Evolutionary conservation across 1,140 invertebrate species (phyloP), one percentile per base, ranked within the genome.

Genomic region (Ooceraea biroi): DNA sequence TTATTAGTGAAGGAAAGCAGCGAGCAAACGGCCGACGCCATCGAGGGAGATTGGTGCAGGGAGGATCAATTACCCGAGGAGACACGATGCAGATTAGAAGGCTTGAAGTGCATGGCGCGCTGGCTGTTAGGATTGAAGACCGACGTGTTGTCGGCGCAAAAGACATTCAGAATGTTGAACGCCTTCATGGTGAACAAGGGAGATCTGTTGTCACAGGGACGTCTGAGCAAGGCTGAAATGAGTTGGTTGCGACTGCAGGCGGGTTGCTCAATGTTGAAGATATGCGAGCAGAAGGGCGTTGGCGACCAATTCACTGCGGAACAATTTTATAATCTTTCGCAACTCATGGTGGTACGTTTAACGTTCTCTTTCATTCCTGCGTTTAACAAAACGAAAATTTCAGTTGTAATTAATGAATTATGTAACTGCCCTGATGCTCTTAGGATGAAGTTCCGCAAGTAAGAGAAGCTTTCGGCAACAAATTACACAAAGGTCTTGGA

Each of bases 201-300:
- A 8, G 98, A 98, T 94, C 95, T 98, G 44, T 90, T 96, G 17
- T 96, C 98, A 95, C 96, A 98, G 95, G 96, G 96, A 80, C 95
- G 96, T 84, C 89, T 97, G 27, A 96, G 95, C 90, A 95, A 95
- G 92, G 97, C 98, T 25, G 99, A 99, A 94, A 98, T 98, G 96
- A 97, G 98, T 10, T 98, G 98, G 96, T 92, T 99, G 44, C 95
- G 98, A 76, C 94, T 99, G 5, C 96, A 97, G 22, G 98, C 99
- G 41, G 98, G 98, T 30, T 98, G 97, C 92, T 98, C 98, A 17
- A 99, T 99, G 97, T 93, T 99, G 27, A 99, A 99, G 94, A 97
- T 99, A 52, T 98, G 98, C 94, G 98, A 99, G 92, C 98, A 99
- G 91, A 98, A 98, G 92, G 98, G 97, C 77, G 98, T 99, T 60